These are phyloP conservation scores for Euspilapteryx auroguttella DNA, from an alignment of 2,888 invertebrate species.

Conservation along the genomic window DNA sequence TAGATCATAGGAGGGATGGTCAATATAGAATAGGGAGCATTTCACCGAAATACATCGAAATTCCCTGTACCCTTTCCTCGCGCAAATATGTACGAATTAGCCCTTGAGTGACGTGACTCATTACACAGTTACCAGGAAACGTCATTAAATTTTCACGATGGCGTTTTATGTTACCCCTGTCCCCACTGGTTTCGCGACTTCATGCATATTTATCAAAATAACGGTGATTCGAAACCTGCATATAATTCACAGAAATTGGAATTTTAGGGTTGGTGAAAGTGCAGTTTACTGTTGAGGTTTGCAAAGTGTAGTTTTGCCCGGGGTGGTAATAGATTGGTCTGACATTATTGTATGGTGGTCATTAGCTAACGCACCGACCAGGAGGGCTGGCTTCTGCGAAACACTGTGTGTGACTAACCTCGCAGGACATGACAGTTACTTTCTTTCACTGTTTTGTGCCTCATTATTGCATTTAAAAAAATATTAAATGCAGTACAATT, in stretches of 20 bases:
- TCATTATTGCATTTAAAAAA: slow-evolving; percentile 24
- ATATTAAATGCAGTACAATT: too few relatives aligned
- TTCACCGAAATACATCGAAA: too few relatives aligned
- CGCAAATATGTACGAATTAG: slow-evolving; percentile 36
- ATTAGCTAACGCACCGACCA: slow-evolving; percentile 45
- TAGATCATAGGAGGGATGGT: too few relatives aligned
- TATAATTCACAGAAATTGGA: slow-evolving; percentile 47
- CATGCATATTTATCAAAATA: slow-evolving; percentile 62
- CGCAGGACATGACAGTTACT: too few relatives aligned
- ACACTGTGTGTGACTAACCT: slow-evolving; percentile 36
- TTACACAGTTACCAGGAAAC: slow-evolving; percentile 52
- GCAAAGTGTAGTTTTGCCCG: slow-evolving; percentile 43
- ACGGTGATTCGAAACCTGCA: slow-evolving; percentile 58
- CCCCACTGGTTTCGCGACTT: slow-evolving; percentile 44
- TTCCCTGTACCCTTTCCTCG: too few relatives aligned
- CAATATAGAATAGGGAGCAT: too few relatives aligned
- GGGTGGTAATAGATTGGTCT: slow-evolving; percentile 18
- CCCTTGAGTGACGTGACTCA: slow-evolving; percentile 57
- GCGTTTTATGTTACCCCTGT: slow-evolving; percentile 45
- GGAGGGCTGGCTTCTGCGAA: slow-evolving; percentile 49
- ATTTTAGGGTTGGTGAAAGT: slow-evolving; percentile 24
- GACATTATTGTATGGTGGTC: slow-evolving; percentile 38
- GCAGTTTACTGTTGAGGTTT: slow-evolving; percentile 38
- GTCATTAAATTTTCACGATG: slow-evolving; percentile 59
- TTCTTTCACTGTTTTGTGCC: slow-evolving; percentile 21